Conservation (phyloP, 2,888 invertebrate genomes). For the Conops quadrifasciatus region DNA sequence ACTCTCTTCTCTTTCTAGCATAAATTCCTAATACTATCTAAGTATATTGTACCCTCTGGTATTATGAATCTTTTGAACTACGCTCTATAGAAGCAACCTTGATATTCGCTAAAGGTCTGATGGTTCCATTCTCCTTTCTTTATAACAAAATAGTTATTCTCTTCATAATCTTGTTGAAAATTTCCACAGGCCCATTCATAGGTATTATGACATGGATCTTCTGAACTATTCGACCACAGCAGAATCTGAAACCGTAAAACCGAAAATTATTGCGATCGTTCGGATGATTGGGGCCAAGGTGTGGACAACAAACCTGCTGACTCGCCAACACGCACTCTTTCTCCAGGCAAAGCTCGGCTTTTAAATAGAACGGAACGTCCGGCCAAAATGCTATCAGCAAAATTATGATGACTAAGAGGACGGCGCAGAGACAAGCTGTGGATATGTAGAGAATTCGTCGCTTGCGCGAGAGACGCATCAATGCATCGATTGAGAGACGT, state of each 20-base stretch:
- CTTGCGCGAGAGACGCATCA: constrained; percentile 60
- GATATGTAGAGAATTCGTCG: constrained; percentile 60
- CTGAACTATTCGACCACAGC: constrained; percentile 61
- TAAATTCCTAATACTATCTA: too few species aligned
- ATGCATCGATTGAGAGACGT: constrained; percentile 57
- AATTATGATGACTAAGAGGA: constrained; percentile 59
- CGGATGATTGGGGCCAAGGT: background rate
- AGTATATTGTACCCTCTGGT: too few species aligned
- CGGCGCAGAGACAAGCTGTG: constrained; percentile 60
- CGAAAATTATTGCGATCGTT: background rate
- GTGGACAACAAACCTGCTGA: constrained; percentile 50
- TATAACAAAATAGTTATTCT: constrained; percentile 60
- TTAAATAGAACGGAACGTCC: constrained; percentile 61
- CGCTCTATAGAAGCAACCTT: constrained; percentile 52
- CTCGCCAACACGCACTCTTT: constrained; percentile 62
- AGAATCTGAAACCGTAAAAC: constrained; percentile 47
- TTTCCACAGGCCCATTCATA: constrained; percentile 65
- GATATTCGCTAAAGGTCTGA: constrained; percentile 62
- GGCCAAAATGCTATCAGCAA: constrained; percentile 63
- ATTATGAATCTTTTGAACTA: background rate
- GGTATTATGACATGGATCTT: constrained; percentile 60
- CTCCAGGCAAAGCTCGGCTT: constrained; percentile 61
- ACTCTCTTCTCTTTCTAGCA: too few species aligned
- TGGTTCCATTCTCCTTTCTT: constrained; percentile 64
- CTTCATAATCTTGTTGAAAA: constrained; percentile 59